A percentile compares a stretch with the other conserved stretches of the same genome.
Evolutionary conservation across 2,113 vertebrate species (phyloP).

Genomic region (Pseudorasbora parva): DNA sequence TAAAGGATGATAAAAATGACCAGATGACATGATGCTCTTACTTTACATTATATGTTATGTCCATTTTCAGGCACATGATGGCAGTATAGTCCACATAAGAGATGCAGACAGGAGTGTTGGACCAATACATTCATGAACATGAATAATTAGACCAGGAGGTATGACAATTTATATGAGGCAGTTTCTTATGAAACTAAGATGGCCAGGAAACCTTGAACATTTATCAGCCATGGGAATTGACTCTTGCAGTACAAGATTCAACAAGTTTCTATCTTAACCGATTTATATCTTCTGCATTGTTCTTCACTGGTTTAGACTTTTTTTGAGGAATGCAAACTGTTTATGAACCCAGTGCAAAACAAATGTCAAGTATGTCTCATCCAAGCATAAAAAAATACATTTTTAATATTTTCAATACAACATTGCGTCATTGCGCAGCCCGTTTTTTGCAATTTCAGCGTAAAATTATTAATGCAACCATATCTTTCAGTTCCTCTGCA

Average conservation of each 20-base stretch:
- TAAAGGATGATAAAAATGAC: too few relatives aligned
- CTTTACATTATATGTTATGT: neutral
- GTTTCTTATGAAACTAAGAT: neutral
- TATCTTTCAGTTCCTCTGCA: neutral
- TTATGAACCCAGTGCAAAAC: neutral
- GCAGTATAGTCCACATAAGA: slow-evolving; percentile 4
- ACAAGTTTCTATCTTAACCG: neutral
- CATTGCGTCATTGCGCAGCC: neutral
- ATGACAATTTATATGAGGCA: neutral
- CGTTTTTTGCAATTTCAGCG: neutral
- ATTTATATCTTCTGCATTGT: neutral
- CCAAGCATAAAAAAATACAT: neutral
- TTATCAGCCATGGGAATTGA: neutral
- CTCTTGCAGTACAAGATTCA: neutral
- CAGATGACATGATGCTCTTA: too few relatives aligned
- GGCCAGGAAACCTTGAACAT: neutral
- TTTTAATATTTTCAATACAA: neutral
- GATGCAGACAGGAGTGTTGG: neutral
- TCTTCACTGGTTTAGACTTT: neutral
- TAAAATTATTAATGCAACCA: neutral
- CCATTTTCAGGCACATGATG: neutral
- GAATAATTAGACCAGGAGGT: neutral
- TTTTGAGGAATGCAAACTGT: neutral
- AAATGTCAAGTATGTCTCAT: neutral
- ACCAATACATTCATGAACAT: neutral